These are phyloP conservation scores for Machimus atricapillus DNA, from an alignment of 2,888 invertebrate species.

Conservation along the genomic window DNA sequence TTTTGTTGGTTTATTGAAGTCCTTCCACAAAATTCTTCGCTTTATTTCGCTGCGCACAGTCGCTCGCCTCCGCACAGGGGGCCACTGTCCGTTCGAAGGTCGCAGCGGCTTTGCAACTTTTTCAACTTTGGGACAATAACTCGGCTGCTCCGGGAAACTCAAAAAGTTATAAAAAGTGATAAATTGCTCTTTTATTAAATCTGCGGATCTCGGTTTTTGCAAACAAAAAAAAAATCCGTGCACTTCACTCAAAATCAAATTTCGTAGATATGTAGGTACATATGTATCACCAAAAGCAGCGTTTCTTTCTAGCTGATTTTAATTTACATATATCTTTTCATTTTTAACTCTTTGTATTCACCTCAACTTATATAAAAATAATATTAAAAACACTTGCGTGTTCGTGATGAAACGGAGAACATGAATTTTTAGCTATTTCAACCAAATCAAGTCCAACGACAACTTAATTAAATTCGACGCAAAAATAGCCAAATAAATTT, in stretches of 20 bases:
- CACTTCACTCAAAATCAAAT: neutral
- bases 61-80: neutral
- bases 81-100: neutral
- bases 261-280: too few species aligned
- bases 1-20: conserved; percentile 8
- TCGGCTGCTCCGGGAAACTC: neutral
- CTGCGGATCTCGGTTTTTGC: neutral
- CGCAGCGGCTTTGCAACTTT: neutral
- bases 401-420: too few species aligned
- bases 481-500: too few species aligned
- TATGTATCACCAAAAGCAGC: neutral
- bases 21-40: neutral
- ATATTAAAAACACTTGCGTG: too few species aligned
- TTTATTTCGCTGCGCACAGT: neutral
- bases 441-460: too few species aligned
- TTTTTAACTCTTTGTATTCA: neutral
- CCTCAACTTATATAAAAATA: too few species aligned
- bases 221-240: neutral
- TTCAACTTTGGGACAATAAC: neutral
- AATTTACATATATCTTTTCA: neutral
- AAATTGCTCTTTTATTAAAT: neutral
- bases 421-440: too few species aligned
- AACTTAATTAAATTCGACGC: too few species aligned
- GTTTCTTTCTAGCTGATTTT: neutral
- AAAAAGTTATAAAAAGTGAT: neutral